Conservation (phyloP, 2,888 invertebrate genomes). For the Agriopis marginaria region DNA sequence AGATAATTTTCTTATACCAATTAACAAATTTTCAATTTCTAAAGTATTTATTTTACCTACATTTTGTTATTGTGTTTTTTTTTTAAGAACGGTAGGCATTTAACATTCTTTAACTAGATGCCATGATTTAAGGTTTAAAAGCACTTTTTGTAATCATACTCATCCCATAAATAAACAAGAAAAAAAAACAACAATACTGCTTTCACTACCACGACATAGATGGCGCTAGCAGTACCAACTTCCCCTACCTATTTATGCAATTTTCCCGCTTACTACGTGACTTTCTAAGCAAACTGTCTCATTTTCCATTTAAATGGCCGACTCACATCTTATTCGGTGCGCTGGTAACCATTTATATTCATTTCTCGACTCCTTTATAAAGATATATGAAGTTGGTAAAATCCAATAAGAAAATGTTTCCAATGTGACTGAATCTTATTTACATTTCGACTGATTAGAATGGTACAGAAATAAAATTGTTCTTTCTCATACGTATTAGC, state of each 20-base stretch:
- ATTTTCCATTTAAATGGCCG: slow-evolving; percentile 79
- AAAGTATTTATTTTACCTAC: no score
- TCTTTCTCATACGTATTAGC: no score
- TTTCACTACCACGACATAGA: slow-evolving; percentile 50
- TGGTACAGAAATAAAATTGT: not conserved
- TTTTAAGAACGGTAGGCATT: no score
- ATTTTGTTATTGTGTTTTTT: no score
- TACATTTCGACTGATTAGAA: slow-evolving; percentile 48
- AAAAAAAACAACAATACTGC: not conserved
- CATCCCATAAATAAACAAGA: not conserved
- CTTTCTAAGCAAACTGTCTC: slow-evolving; percentile 76
- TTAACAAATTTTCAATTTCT: no score
- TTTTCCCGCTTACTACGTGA: slow-evolving; percentile 70
- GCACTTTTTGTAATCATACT: no score
- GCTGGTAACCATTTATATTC: slow-evolving; percentile 77
- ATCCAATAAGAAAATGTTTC: slow-evolving; percentile 66
- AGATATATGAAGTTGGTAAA: slow-evolving; percentile 69
- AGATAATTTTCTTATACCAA: no score
- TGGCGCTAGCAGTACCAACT: slow-evolving; percentile 60
- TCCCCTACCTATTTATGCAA: slow-evolving; percentile 23
- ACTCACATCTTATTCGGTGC: slow-evolving; percentile 77
- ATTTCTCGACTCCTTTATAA: slow-evolving; percentile 72
- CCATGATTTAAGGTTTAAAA: no score
- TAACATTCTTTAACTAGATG: no score
- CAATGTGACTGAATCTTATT: slow-evolving; percentile 50